A percentile compares a stretch with the other conserved stretches of the same genome.
These are phyloP conservation scores for Hyperoplus immaculatus DNA, from an alignment of 2,797 vertebrate species.

Conservation along the genomic window DNA sequence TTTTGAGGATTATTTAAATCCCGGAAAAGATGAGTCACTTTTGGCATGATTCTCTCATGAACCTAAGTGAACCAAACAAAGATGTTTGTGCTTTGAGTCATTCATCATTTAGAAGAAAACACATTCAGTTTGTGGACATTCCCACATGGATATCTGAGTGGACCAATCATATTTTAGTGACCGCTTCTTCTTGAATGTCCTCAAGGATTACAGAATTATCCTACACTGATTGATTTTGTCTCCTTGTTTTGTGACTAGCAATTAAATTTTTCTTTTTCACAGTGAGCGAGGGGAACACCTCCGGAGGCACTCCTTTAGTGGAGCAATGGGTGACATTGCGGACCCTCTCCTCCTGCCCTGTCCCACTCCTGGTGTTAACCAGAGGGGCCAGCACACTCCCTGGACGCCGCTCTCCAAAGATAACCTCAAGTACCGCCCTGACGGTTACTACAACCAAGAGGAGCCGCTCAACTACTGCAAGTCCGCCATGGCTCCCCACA, in stretches of 20 bases:
- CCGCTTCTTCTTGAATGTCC: conserved; percentile 3
- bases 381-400: conserved; percentile 82
- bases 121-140: conserved; percentile 35
- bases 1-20: conserved; percentile 59
- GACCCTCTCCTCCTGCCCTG: conserved; percentile 83
- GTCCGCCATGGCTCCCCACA: conserved; percentile 82
- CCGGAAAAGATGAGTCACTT: conserved; percentile 78
- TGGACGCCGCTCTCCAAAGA: conserved; percentile 88
- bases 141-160: conserved; percentile 14
- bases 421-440: conserved; percentile 81
- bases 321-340: conserved; percentile 79
- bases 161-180: conserved; percentile 8
- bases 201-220: conserved; percentile 10
- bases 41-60: conserved; percentile 53
- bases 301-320: conserved; percentile 75
- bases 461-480: conserved; percentile 85
- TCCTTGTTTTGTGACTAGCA: conserved; percentile 28
- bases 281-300: conserved; percentile 86
- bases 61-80: conserved; percentile 64
- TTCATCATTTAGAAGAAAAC: conserved; percentile 51
- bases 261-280: conserved; percentile 19
- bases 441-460: conserved; percentile 83
- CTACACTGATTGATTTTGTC: conserved; percentile 16
- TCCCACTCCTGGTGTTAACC: conserved; percentile 76
- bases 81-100: conserved; percentile 73